Evolutionary conservation across 2,888 invertebrate genomes (phyloP), one percentile per base, ranked within the genome.

Genomic region (Drosophila rellima): DNA sequence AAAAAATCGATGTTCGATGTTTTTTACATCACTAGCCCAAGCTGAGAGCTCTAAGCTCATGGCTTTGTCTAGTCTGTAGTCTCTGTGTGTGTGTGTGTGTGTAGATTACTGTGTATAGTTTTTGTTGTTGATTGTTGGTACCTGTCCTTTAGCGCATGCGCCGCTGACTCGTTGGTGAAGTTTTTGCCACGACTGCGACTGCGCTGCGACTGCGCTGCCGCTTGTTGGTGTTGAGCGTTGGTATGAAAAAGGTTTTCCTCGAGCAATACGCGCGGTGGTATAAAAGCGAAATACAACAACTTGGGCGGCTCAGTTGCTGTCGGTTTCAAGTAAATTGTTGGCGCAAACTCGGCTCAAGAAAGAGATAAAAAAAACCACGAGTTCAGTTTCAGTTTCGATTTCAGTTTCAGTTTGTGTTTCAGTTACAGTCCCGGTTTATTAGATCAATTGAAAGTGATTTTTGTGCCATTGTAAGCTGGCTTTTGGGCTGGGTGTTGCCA

Each of bases 231-330:
- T 76, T 51, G 66, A 61, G 52, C 64, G 62, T 69, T 79, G 77
- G 72, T 63, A 85, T 70, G 76, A 66, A 84, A 82, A 83, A 87
- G 89, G 85, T 83, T 89, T 89, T 87, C 82, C 82, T 78, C 85
- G n/a, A 23, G 65, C 79, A 31, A 52, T 17, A 40, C 47, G 61
- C 66, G 33, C 48, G 10, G 78, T 62, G 72, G 83, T 89, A 83
- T 83, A 83, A 83, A 83, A 88, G 83, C 83, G 89, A 88, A 78
- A 73, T 85, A 88, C 83, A 88, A 88, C 85, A 83, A 83, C 86
- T 78, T 83, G 88, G 83, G 88, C 89, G 89, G 72, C 85, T 83
- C 83, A 83, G 83, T 83, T 82, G 82, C 82, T 82, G 85, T 83
- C 89, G 83, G 83, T 84, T 79, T 84, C 65, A 74, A 89, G 82